Percentiles rank a stretch among this genome's conserved stretches.
Evolutionary conservation across 2,888 invertebrate genomes (phyloP).

Genomic region (Ferdinandea cuprea): DNA sequence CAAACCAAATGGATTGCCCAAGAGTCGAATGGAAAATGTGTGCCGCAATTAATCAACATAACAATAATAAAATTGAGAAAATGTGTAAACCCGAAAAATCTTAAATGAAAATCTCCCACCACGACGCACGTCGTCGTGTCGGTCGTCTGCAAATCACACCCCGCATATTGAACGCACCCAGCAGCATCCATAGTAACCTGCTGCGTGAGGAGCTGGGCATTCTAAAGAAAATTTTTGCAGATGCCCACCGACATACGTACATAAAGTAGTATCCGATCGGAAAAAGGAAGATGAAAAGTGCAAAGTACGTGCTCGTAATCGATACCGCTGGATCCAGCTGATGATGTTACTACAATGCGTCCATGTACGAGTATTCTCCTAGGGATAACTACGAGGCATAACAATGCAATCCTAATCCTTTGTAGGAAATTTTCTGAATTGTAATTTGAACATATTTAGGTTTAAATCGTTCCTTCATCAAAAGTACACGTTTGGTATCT

Average conservation of each 20-base stretch:
- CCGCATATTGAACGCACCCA: slow-evolving; percentile 46
- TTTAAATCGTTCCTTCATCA: slow-evolving; percentile 60
- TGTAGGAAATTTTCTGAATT: slow-evolving; percentile 46
- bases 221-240: slow-evolving; percentile 61
- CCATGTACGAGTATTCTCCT: slow-evolving; percentile 21
- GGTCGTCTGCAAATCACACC: slow-evolving; percentile 53
- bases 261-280: slow-evolving; percentile 19
- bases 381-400: slow-evolving; percentile 47
- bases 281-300: slow-evolving; percentile 56
- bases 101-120: slow-evolving; percentile 46
- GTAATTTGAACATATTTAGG: slow-evolving; percentile 61
- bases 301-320: slow-evolving; percentile 66
- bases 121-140: slow-evolving; percentile 27
- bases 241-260: slow-evolving; percentile 39
- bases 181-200: slow-evolving; percentile 53
- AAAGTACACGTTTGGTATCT: slow-evolving; percentile 54
- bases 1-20: slow-evolving; percentile 58
- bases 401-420: slow-evolving; percentile 65
- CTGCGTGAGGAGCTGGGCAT: slow-evolving; percentile 50
- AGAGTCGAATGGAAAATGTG: slow-evolving; percentile 59
- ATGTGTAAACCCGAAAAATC: slow-evolving; percentile 24
- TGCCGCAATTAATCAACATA: slow-evolving; percentile 70
- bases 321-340: slow-evolving; percentile 66
- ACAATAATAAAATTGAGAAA: slow-evolving; percentile 64
- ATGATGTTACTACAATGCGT: slow-evolving; percentile 41